Conservation (phyloP, 2,797 vertebrate genomes). For the Gallinago solitaria region DNA sequence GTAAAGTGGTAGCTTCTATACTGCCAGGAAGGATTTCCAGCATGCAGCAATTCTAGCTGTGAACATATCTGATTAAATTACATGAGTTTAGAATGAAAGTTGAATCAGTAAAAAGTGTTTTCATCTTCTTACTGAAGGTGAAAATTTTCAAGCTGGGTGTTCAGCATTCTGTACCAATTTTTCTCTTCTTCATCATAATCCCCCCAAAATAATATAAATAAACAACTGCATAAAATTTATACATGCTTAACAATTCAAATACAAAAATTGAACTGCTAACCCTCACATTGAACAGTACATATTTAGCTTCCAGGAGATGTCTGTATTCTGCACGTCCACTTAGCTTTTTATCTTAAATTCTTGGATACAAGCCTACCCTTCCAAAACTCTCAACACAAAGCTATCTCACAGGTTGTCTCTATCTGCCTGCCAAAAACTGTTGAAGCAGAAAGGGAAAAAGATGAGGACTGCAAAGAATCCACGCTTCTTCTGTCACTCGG, state of each 20-base stretch:
- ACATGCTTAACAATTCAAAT: background rate
- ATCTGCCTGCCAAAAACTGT: conserved; percentile 26
- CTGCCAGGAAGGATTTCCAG: conserved; percentile 65
- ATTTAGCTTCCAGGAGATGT: background rate
- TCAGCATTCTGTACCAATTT: background rate
- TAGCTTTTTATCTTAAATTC: conserved; percentile 11
- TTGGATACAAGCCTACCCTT: conserved; percentile 25
- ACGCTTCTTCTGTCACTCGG: background rate
- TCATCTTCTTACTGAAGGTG: conserved; percentile 42
- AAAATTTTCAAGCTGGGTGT: conserved; percentile 32
- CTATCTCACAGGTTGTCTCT: conserved; percentile 50
- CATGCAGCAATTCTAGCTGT: conserved; percentile 61
- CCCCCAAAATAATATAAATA: background rate
- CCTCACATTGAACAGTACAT: background rate
- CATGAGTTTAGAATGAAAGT: conserved; percentile 64
- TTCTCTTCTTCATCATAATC: background rate
- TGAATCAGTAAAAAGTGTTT: conserved; percentile 60
- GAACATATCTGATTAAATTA: conserved; percentile 70
- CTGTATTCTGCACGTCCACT: background rate
- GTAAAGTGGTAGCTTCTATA: conserved; percentile 57
- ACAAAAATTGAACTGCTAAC: background rate
- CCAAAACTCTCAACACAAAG: conserved; percentile 5
- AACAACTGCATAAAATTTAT: background rate
- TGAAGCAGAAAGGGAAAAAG: background rate
- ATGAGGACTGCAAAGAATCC: background rate